phyloP scores from a whole-genome alignment of 1,140 invertebrate species.

The Trialeurodes vaporariorum region DNA sequence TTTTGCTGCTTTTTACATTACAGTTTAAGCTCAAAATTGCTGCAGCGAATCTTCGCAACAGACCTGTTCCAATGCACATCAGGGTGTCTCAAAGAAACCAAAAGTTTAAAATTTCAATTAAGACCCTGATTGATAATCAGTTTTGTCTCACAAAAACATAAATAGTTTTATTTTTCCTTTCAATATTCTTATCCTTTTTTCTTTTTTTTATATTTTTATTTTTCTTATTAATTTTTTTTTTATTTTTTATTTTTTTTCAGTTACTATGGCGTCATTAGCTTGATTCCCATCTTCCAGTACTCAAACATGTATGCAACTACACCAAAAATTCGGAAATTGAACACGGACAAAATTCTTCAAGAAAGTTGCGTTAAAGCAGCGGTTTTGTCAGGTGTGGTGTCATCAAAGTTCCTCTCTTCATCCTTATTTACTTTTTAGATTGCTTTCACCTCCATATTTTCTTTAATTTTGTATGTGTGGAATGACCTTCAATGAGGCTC shows the following conservation, averaged over 20 bases:
- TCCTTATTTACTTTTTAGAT: background rate
- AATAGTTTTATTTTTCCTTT: too few species aligned
- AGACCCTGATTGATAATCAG: too few species aligned
- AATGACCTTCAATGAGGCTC: background rate
- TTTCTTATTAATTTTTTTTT: background rate
- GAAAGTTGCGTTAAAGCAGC: conserved; percentile 62
- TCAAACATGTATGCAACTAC: conserved; percentile 85
- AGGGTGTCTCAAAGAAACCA: too few species aligned
- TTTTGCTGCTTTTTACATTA: too few species aligned
- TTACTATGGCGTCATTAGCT: conserved; percentile 60
- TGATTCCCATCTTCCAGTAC: conserved; percentile 88
- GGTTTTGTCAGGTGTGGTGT: conserved; percentile 42
- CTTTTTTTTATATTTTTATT: too few species aligned
- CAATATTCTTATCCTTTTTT: too few species aligned
- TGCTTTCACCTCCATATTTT: background rate
- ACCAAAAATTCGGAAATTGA: conserved; percentile 60
- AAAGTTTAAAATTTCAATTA: too few species aligned
- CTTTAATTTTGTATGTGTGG: too few species aligned
- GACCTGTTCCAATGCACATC: too few species aligned
- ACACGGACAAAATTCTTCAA: conserved; percentile 54
- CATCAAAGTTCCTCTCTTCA: background rate
- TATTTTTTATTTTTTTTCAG: conserved; percentile 32
- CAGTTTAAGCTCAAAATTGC: too few species aligned
- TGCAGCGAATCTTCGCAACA: too few species aligned
- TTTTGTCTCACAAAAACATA: conserved; percentile 4